Evolutionary conservation across 1,140 invertebrate species (phyloP).

Genomic region (Tribolium madens): DNA sequence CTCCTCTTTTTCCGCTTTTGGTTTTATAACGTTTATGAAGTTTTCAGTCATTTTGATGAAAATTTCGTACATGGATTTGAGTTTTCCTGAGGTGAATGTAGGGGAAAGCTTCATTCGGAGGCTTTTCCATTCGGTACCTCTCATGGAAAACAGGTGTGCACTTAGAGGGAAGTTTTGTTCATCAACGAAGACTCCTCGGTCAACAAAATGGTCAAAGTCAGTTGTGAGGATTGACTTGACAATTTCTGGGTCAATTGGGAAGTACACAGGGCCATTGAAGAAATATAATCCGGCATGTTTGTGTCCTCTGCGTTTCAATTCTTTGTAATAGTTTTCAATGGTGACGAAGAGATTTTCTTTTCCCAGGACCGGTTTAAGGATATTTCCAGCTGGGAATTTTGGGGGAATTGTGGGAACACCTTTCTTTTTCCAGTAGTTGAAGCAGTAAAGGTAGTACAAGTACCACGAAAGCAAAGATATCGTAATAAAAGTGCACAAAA

Average conservation of each 20-base stretch:
- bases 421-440: constrained; percentile 50
- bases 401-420: constrained; percentile 45
- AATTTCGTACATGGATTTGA: constrained; percentile 66
- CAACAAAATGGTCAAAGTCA: constrained; percentile 68
- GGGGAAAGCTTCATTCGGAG: constrained; percentile 67
- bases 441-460: constrained; percentile 47
- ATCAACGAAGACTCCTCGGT: constrained; percentile 65
- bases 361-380: neutral
- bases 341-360: constrained; percentile 14
- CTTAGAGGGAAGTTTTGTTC: constrained; percentile 66
- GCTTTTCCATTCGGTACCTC: constrained; percentile 67
- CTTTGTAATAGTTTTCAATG: constrained; percentile 50
- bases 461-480: neutral
- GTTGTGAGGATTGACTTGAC: constrained; percentile 66
- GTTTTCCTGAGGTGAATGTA: constrained; percentile 68
- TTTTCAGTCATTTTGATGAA: constrained; percentile 47
- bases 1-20: neutral
- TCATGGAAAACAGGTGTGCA: constrained; percentile 66
- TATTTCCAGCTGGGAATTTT: constrained; percentile 49
- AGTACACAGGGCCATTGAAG: constrained; percentile 48
- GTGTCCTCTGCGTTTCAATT: constrained; percentile 58
- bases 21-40: constrained; percentile 65
- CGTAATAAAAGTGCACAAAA: constrained; percentile 6
- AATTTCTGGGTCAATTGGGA: constrained; percentile 67
- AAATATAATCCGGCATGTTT: constrained; percentile 54